A percentile compares a stretch with the other conserved stretches of the same genome.
These are phyloP conservation scores for Myanophis thanlyinensis DNA, from an alignment of 2,113 vertebrate species.

Conservation along the genomic window DNA sequence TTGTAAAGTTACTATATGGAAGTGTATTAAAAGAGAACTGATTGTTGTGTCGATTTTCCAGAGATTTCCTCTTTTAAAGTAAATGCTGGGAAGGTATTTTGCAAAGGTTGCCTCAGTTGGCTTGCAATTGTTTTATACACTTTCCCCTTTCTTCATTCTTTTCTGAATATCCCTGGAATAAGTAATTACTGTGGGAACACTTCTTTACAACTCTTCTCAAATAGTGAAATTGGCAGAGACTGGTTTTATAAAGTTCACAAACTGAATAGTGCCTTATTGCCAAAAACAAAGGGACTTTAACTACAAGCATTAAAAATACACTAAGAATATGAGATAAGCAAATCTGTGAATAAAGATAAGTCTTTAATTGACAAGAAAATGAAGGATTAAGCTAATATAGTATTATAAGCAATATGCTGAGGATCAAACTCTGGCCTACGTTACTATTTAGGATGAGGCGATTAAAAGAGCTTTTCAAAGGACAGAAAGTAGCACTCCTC, in stretches of 20 bases:
- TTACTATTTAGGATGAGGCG: slow-evolving; percentile 68
- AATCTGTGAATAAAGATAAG: slow-evolving; percentile 81
- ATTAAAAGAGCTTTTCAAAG: slow-evolving; percentile 70
- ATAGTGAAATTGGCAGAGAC: slow-evolving; percentile 80
- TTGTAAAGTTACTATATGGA: slow-evolving; percentile 63
- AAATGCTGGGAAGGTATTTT: slow-evolving; percentile 62
- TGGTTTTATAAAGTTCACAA: slow-evolving; percentile 80
- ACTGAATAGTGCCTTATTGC: slow-evolving; percentile 81
- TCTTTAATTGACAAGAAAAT: slow-evolving; percentile 82
- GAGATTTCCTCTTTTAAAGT: slow-evolving; percentile 7
- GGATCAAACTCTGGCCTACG: slow-evolving; percentile 69
- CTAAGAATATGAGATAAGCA: slow-evolving; percentile 77
- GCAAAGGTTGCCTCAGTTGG: slow-evolving; percentile 60
- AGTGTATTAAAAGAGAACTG: slow-evolving; percentile 51
- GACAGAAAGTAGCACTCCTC: slow-evolving; percentile 67
- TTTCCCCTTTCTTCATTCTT: slow-evolving; percentile 78
- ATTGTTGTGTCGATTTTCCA: slow-evolving; percentile 56
- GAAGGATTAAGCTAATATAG: slow-evolving; percentile 78
- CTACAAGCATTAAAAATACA: slow-evolving; percentile 80
- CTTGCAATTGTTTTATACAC: slow-evolving; percentile 74
- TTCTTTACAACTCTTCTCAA: slow-evolving; percentile 81
- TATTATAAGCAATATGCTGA: slow-evolving; percentile 72
- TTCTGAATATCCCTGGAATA: slow-evolving; percentile 79
- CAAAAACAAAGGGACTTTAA: slow-evolving; percentile 80
- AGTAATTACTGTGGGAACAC: slow-evolving; percentile 84